Evolutionary conservation across 2,113 vertebrate species (phyloP).

Genomic region (Lipotes vexillifer): DNA sequence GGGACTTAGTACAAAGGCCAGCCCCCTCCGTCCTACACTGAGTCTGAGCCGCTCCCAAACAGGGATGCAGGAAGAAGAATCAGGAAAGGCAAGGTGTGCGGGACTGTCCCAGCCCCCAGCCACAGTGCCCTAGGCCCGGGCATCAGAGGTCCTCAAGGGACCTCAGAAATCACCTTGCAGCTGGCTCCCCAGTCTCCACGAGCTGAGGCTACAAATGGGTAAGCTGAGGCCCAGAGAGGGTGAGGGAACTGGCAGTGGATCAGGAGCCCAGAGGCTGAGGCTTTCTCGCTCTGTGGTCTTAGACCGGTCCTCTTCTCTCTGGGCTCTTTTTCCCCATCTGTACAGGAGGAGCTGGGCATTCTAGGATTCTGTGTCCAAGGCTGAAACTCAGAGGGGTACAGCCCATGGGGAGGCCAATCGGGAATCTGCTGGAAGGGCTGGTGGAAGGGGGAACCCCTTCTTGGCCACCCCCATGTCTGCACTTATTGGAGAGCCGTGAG

Average conservation of each 20-base stretch:
- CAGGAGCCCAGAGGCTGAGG: neutral
- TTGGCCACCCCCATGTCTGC: neutral
- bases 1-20: neutral
- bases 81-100: rapidly evolving
- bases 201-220: neutral
- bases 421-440: neutral
- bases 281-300: neutral
- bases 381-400: neutral
- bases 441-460: too few relatives aligned
- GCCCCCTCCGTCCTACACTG: rapidly evolving
- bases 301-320: neutral
- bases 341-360: neutral
- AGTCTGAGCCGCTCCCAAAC: neutral
- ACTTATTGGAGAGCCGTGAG: neutral
- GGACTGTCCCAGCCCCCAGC: neutral
- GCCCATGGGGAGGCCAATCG: neutral
- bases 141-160: neutral
- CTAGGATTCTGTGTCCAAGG: neutral
- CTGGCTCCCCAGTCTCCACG: neutral
- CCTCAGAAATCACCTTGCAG: neutral
- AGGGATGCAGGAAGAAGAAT: too few relatives aligned
- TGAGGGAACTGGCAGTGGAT: neutral
- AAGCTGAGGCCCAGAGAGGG: neutral
- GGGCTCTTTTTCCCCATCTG: neutral
- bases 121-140: rapidly evolving